phyloP scores from a whole-genome alignment of 1,140 invertebrate genomes.

The Carcinoscorpius rotundicauda region DNA sequence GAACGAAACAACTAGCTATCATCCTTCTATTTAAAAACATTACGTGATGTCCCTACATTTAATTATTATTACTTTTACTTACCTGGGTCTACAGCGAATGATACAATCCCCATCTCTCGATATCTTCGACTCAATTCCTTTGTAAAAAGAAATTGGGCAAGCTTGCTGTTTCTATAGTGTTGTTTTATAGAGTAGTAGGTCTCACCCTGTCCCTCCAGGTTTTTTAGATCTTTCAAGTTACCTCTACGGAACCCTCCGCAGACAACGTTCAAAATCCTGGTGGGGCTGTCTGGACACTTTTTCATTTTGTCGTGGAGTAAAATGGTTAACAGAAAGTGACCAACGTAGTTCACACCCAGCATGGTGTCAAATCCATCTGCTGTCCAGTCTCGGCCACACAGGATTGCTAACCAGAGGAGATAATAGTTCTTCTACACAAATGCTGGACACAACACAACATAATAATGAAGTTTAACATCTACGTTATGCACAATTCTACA shows the following conservation, averaged over 20 bases:
- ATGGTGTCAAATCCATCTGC: conserved; percentile 31
- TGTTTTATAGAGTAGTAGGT: conserved; percentile 31
- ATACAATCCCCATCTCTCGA: conserved; percentile 10
- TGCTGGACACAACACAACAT: too few relatives aligned
- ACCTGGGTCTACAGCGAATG: conserved; percentile 21
- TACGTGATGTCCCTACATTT: too few relatives aligned
- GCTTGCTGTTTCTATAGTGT: conserved; percentile 64
- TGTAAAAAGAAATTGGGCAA: conserved; percentile 59
- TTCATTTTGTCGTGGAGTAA: conserved; percentile 53
- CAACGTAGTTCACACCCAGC: conserved; percentile 35
- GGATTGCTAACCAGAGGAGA: conserved; percentile 8
- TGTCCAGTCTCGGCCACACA: conserved; percentile 30
- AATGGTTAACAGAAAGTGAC: conserved; percentile 67
- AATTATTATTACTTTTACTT: not conserved
- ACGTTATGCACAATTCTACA: too few relatives aligned
- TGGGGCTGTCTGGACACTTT: conserved; percentile 22
- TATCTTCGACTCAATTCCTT: conserved; percentile 45
- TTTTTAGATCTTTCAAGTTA: conserved; percentile 50
- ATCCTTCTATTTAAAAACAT: too few relatives aligned
- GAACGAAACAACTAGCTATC: too few relatives aligned
- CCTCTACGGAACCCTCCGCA: conserved; percentile 43
- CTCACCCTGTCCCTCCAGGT: conserved; percentile 42
- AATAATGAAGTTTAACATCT: too few relatives aligned
- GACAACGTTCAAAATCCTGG: conserved; percentile 35
- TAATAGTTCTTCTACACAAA: too few relatives aligned